Base-by-base conservation (phyloP, 2,797 vertebrate genomes). In the Oreonectes daqikongensis region DNA sequence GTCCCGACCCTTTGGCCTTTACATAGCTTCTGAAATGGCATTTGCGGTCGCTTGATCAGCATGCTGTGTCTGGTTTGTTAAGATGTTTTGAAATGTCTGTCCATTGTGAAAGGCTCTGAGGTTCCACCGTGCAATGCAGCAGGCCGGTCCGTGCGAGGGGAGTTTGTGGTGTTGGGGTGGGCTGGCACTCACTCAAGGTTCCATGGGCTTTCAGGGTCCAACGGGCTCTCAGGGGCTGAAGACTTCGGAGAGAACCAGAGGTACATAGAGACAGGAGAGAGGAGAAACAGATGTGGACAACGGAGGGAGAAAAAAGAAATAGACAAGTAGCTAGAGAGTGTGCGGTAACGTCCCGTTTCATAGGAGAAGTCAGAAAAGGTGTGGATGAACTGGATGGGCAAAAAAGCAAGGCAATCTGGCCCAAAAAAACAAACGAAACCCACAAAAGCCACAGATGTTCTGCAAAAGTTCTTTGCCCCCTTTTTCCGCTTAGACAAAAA, bases 151-250 rank as follows among this genome's bases (percentile, higher is more conserved):
- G 81, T 79, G 82, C 78, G 83, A 78, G 86, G 83, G 86, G 48
- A 72, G 30, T 69, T 77, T 82, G 83, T 69, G 81, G 75, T 84
- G 83, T 82, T 85, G 89, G 89, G 85, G 84, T 50, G 86, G 84
- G 84, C 75, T 70, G 86, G 84, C 86, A 86, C 90, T 94, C 93
- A 94, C 89, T 93, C 93, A 90, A 93, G 92, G 90, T 92, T 89
- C 93, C 93, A 94, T 69, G 93, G 92, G 90, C 86, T 92, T 78
- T 78, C 52, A 61, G 92, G 91, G 87, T 89, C 93, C 91, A 91
- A 89, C 87, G 91, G 91, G 87, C 91, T 93, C 92, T 93, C 92
- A 0, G 88, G 88, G 88, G 88, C 88, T 28, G 92, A 90, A 89
- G 93, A 92, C 93, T 94, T 94, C 88, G 91, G 84, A 90, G 87